Evolutionary conservation across 2,797 vertebrate genomes (phyloP).

Genomic region (Notoglanidium macrostoma): DNA sequence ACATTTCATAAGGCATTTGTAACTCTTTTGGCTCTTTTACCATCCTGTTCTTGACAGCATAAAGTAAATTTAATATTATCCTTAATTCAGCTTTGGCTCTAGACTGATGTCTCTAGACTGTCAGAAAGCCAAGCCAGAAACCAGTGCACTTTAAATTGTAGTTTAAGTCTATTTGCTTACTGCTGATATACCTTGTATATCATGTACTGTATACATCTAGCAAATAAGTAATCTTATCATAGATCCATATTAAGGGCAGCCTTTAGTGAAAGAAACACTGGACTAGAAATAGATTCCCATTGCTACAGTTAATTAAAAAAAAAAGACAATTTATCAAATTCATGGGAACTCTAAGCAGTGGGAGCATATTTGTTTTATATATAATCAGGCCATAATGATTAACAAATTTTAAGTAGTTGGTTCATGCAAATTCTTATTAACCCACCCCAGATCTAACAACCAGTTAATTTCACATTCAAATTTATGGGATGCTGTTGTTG

Average conservation of each 20-base stretch:
- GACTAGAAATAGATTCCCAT: no score
- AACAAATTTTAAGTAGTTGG: no score
- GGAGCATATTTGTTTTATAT: no score
- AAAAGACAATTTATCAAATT: no score
- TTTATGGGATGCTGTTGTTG: no score
- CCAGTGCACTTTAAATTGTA: constrained; percentile 18
- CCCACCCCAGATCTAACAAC: no score
- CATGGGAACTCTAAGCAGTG: no score
- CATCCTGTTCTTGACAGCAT: constrained; percentile 10
- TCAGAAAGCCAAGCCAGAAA: constrained; percentile 6
- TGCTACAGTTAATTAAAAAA: no score
- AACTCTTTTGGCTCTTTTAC: constrained; percentile 3
- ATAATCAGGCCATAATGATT: no score
- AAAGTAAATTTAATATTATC: constrained; percentile 18
- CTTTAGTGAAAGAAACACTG: not conserved
- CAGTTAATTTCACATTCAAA: no score
- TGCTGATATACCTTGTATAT: not conserved
- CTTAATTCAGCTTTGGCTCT: constrained; percentile 10
- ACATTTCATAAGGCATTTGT: not conserved
- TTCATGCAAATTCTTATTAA: no score
- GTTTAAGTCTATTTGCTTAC: not conserved
- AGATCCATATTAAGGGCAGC: not conserved
- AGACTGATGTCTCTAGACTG: constrained; percentile 14
- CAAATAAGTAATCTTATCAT: not conserved
- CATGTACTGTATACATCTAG: not conserved